Evolutionary conservation across 1,140 invertebrate genomes (phyloP).

Genomic region (Neotoxoptera formosana): DNA sequence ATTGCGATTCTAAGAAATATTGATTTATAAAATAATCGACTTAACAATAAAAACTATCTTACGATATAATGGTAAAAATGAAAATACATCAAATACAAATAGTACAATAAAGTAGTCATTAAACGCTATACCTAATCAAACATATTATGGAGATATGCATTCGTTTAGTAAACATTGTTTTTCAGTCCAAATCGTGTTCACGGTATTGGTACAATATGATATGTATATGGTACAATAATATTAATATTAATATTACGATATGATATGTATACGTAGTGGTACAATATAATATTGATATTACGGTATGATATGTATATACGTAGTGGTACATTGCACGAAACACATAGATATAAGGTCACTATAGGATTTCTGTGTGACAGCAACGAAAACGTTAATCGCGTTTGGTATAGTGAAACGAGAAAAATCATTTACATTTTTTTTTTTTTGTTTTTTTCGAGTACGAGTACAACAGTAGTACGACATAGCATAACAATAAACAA

Average conservation of each 20-base stretch:
- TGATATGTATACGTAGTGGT: neutral
- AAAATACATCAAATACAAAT: neutral
- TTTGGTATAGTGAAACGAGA: neutral
- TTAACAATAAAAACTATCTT: neutral
- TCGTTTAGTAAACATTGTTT: neutral
- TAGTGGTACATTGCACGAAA: neutral
- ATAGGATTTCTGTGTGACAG: neutral
- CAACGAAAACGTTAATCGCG: neutral
- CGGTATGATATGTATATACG: slow-evolving; percentile 19
- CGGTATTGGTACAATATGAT: neutral
- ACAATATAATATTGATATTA: neutral
- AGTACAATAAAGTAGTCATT: neutral
- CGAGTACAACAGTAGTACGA: neutral
- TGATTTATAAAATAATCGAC: neutral
- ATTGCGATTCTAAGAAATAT: neutral
- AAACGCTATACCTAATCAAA: neutral
- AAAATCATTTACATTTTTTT: neutral
- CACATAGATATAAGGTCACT: neutral
- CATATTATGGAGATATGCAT: slow-evolving; percentile 17
- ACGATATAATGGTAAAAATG: neutral
- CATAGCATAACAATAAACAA: neutral
- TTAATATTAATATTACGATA: too few relatives aligned
- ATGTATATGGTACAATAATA: neutral
- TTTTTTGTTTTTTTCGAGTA: neutral
- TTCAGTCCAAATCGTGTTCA: neutral